A percentile compares a stretch with the other conserved stretches of the same genome.
These are phyloP conservation scores for Archips xylosteana DNA, from an alignment of 2,888 invertebrate genomes.

Conservation along the genomic window DNA sequence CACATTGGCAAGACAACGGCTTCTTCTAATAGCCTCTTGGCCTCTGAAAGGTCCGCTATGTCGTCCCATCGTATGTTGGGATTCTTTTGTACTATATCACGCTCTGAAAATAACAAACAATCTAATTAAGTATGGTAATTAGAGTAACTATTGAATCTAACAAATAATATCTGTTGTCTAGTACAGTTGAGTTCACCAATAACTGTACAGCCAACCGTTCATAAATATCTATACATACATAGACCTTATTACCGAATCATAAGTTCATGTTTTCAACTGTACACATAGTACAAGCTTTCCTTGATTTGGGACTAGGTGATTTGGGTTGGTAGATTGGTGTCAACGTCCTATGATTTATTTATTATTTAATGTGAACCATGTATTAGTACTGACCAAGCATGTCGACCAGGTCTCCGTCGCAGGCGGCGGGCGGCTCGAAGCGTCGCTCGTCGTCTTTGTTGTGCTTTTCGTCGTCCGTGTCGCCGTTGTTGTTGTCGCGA, in stretches of 20 bases:
- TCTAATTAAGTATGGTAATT: background rate
- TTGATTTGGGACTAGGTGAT: no score
- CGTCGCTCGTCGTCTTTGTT: constrained; percentile 90
- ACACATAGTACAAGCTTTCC: no score
- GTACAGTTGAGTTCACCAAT: no score
- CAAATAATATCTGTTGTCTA: no score
- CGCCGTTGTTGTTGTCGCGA: constrained; percentile 87
- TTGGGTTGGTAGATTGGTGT: no score
- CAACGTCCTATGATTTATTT: no score
- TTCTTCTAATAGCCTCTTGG: constrained; percentile 96
- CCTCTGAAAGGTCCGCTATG: constrained; percentile 95
- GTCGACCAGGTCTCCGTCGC: constrained; percentile 97
- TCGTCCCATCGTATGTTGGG: constrained; percentile 98
- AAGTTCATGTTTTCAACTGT: no score
- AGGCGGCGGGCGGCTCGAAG: constrained; percentile 92
- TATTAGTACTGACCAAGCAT: constrained; percentile 87
- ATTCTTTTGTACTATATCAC: constrained; percentile 98
- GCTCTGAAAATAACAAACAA: constrained; percentile 85
- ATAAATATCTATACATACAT: no score
- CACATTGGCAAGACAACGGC: constrained; percentile 98
- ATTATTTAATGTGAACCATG: background rate
- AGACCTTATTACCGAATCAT: no score
- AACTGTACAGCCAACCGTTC: no score
- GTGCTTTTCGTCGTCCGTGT: constrained; percentile 88
- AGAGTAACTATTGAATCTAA: background rate